Conservation (phyloP, 2,797 vertebrate genomes). For the Gila robusta region DNA sequence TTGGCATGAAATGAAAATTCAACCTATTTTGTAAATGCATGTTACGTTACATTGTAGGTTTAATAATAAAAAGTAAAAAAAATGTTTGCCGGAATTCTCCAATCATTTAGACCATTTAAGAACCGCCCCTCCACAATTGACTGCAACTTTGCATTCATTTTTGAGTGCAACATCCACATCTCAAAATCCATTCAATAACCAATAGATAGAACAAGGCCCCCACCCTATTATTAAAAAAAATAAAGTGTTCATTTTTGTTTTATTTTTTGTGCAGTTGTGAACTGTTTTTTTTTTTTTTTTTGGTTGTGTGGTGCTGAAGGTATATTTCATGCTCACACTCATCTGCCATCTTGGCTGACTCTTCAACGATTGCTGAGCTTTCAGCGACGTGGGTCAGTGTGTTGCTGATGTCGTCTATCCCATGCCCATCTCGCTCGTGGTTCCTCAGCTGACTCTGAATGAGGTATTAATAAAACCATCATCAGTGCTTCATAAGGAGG, state of each 20-base stretch:
- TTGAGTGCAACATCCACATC: background rate
- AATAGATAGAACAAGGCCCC: background rate
- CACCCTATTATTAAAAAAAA: too few species aligned
- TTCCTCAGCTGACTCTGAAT: slow-evolving; percentile 91
- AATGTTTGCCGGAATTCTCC: background rate
- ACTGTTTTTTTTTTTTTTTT: background rate
- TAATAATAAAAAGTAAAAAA: background rate
- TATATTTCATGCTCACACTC: slow-evolving; percentile 80
- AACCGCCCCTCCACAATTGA: background rate
- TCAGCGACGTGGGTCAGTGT: slow-evolving; percentile 76
- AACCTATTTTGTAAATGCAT: background rate
- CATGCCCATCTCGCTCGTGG: slow-evolving; percentile 91
- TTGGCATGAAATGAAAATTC: background rate
- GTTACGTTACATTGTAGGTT: background rate
- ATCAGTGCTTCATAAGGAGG: slow-evolving; percentile 24
- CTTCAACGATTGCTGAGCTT: slow-evolving; percentile 66
- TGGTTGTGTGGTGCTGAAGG: background rate
- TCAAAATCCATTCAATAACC: background rate
- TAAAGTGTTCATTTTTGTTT: background rate
- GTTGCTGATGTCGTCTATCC: slow-evolving; percentile 74
- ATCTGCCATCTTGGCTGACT: slow-evolving; percentile 73
- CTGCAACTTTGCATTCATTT: background rate
- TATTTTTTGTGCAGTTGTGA: background rate
- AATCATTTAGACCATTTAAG: background rate
- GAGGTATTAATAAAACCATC: slow-evolving; percentile 11